Percentiles rank a stretch among this genome's conserved stretches.
These are phyloP conservation scores for Oreortyx pictus DNA, from an alignment of 2,797 vertebrate genomes.

Conservation along the genomic window DNA sequence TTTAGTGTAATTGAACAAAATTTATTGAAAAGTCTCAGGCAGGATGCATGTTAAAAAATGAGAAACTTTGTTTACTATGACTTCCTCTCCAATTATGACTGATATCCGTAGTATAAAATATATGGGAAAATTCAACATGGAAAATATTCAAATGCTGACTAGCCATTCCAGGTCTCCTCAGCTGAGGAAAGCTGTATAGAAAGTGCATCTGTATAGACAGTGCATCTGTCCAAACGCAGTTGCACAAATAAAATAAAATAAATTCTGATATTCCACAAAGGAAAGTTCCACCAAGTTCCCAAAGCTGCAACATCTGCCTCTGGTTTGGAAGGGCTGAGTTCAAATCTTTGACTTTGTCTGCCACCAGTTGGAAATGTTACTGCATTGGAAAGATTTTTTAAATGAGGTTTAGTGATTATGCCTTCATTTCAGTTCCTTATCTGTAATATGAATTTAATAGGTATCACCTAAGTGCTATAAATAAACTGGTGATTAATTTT, in stretches of 20 bases:
- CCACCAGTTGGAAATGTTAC: conserved; percentile 64
- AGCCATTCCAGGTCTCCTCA: conserved; percentile 16
- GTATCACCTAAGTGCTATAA: conserved; percentile 4
- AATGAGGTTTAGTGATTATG: conserved; percentile 14
- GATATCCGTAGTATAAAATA: background rate
- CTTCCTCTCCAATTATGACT: background rate
- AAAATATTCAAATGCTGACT: background rate
- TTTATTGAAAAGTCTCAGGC: background rate
- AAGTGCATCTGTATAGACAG: background rate
- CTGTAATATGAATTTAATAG: conserved; percentile 60
- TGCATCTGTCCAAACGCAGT: conserved; percentile 13
- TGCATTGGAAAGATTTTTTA: conserved; percentile 32
- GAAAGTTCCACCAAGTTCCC: conserved; percentile 58
- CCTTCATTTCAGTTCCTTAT: conserved; percentile 58
- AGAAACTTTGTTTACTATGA: background rate
- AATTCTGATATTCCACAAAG: conserved; percentile 51
- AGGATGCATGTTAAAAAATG: background rate
- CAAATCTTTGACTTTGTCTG: conserved; percentile 65
- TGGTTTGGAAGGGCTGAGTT: conserved; percentile 51
- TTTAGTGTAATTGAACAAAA: background rate
- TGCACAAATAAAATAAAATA: background rate
- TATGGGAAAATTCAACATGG: background rate
- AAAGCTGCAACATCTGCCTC: conserved; percentile 65
- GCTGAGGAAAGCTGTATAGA: background rate
- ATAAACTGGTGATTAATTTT: conserved; percentile 48